Evolutionary conservation across 2,797 vertebrate genomes (phyloP).

Genomic region (Ataeniobius toweri): DNA sequence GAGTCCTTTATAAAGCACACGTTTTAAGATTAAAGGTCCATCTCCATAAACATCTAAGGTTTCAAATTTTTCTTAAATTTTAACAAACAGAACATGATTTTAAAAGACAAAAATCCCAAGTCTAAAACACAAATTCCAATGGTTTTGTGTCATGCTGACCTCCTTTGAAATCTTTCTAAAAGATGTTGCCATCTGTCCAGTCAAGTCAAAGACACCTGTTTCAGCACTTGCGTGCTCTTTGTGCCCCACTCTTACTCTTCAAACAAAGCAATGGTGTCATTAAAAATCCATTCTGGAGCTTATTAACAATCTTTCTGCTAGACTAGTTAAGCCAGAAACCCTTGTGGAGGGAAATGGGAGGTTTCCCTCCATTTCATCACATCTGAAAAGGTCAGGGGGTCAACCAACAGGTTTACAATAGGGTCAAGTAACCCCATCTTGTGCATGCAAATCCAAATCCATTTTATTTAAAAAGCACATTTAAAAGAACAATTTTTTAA

Average conservation of each 20-base stretch:
- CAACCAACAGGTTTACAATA: constrained; percentile 73
- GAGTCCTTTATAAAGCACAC: constrained; percentile 38
- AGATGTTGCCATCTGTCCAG: constrained; percentile 16
- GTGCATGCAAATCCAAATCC: constrained; percentile 35
- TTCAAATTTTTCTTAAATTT: constrained; percentile 21
- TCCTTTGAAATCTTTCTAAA: constrained; percentile 18
- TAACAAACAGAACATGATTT: constrained; percentile 27
- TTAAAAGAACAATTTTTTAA: no score
- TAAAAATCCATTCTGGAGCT: constrained; percentile 58
- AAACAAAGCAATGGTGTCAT: constrained; percentile 50
- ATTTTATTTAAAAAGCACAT: no score
- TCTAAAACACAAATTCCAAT: constrained; percentile 17
- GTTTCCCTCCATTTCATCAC: constrained; percentile 69
- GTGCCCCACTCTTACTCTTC: constrained; percentile 22
- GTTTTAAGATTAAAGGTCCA: constrained; percentile 36
- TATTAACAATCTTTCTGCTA: constrained; percentile 52
- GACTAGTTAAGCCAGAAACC: constrained; percentile 28
- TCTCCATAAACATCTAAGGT: constrained; percentile 14
- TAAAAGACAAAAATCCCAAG: constrained; percentile 30
- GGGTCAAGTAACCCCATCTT: constrained; percentile 68
- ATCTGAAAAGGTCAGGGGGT: constrained; percentile 75
- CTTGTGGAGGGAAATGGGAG: constrained; percentile 63
- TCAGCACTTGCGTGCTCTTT: constrained; percentile 44
- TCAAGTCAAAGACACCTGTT: constrained; percentile 57
- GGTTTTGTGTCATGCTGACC: not conserved